phyloP scores from a whole-genome alignment of 1,140 invertebrate genomes.

The Solenopsis fugax region DNA sequence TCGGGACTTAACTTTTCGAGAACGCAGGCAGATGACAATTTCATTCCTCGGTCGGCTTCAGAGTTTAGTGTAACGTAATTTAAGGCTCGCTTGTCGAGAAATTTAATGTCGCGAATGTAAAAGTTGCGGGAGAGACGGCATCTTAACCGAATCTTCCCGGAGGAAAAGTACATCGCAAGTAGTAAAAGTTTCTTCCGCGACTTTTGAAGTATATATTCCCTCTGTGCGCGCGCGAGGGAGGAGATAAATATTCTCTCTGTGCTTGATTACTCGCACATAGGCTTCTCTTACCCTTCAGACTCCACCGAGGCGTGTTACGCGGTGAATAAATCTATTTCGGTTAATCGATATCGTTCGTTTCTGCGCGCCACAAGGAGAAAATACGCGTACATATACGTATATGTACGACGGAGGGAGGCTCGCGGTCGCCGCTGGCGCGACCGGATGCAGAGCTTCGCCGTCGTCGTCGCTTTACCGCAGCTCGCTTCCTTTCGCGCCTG shows the following conservation, averaged over 20 bases:
- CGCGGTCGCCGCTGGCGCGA: constrained; percentile 24
- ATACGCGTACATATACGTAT: neutral
- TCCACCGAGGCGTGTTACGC: neutral
- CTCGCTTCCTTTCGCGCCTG: constrained; percentile 65
- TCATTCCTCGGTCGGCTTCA: constrained; percentile 28
- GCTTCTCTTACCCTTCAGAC: neutral
- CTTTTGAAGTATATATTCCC: constrained; percentile 28
- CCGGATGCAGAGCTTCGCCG: constrained; percentile 61
- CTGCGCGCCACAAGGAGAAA: neutral
- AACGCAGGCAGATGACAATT: constrained; percentile 20
- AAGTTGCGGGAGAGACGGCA: constrained; percentile 45
- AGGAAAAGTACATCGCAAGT: constrained; percentile 44
- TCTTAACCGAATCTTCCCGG: constrained; percentile 39
- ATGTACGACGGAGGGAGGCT: neutral
- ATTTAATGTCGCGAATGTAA: constrained; percentile 45
- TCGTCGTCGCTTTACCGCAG: constrained; percentile 51
- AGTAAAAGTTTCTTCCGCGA: constrained; percentile 40
- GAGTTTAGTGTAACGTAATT: constrained; percentile 37
- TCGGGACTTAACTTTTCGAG: constrained; percentile 6
- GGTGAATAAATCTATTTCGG: constrained; percentile 11
- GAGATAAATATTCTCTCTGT: constrained; percentile 45
- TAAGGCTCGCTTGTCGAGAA: constrained; percentile 33
- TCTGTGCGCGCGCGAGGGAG: neutral
- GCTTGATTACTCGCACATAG: neutral
- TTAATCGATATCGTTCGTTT: constrained; percentile 21